Base-by-base conservation (phyloP, 2,113 vertebrate genomes). In the Dunckerocampus dactyliophorus region DNA sequence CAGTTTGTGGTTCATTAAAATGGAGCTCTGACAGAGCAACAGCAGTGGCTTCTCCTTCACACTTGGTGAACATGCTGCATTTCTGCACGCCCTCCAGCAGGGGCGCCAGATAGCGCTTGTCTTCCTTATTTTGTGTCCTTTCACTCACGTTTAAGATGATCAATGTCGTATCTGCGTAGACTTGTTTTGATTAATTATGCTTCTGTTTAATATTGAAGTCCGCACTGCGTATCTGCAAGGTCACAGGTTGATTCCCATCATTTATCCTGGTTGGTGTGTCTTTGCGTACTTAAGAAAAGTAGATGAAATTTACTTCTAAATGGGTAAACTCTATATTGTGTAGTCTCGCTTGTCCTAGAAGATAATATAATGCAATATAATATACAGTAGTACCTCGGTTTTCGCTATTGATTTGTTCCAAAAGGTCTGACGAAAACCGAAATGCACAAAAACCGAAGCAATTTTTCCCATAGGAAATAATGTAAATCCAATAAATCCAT, bases 101-200 rank as follows among this genome's bases (percentile, higher is more conserved):
- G 63, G 79, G 67, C 66, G 71, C 68, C 69, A 82, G 59, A 4
- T n/a, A 59, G 77, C 73, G 67, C 69, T 71, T 59, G 6, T 34
- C 31, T 50, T 63, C 67, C 59, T 63, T 71, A 49, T 79, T 81
- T 81, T 61, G 58, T 45, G 50, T 62, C 62, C 63, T 24, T 19
- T 62, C 64, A 13, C 67, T 72, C 46, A 48, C 71, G 58, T 72
- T 75, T 57, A 74, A 73, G 34, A 39, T 28, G 2, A 28, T 28
- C 24, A 28, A 8, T 34, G 7, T 34, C 7, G 6, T 34, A 34
- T 34, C 7, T 34, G 7, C 31, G 1, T 34, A 37, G 48, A 20
- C 55, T 59, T 50, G n/a, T 61, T 65, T 65, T 34, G 6, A 51
- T 68, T 47, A 45, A 62, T 49, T 28, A 56, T 50, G 45, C 13